Percentiles rank a stretch among this genome's conserved stretches.
Conservation (phyloP, 2,113 vertebrate species). For the Carollia perspicillata region DNA sequence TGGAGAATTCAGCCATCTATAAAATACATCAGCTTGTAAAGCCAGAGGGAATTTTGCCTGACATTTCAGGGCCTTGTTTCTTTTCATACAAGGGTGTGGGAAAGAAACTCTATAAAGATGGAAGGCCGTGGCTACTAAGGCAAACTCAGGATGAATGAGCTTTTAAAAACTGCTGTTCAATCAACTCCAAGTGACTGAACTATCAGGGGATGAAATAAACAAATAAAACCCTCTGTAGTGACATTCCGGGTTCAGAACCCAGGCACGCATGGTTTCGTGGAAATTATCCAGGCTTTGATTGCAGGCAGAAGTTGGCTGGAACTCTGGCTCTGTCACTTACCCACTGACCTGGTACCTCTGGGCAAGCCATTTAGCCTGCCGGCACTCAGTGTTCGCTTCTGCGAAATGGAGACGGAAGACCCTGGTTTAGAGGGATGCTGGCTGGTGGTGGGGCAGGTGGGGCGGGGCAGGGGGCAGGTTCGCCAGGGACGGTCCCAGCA, state of each 20-base stretch:
- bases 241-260: slow-evolving; percentile 48
- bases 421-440: not conserved
- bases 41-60: not conserved
- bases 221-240: slow-evolving; percentile 48
- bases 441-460: no score
- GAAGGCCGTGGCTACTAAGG: not conserved
- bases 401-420: not conserved
- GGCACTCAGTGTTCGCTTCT: not conserved
- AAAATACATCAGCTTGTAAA: not conserved
- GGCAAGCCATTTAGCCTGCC: not conserved
- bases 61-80: slow-evolving; percentile 24
- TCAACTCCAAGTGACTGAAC: not conserved
- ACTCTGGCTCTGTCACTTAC: slow-evolving; percentile 34
- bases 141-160: not conserved
- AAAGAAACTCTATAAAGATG: not conserved
- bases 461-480: not conserved
- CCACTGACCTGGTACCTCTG: not conserved
- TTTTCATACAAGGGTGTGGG: not conserved
- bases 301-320: not conserved
- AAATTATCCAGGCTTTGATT: slow-evolving; percentile 54
- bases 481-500: not conserved
- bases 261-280: slow-evolving; percentile 41
- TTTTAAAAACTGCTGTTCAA: slow-evolving; percentile 37
- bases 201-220: slow-evolving; percentile 55
- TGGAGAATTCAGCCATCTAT: slow-evolving; percentile 27